Evolutionary conservation across 2,113 vertebrate genomes (phyloP).

Genomic region (Malurus elegans): DNA sequence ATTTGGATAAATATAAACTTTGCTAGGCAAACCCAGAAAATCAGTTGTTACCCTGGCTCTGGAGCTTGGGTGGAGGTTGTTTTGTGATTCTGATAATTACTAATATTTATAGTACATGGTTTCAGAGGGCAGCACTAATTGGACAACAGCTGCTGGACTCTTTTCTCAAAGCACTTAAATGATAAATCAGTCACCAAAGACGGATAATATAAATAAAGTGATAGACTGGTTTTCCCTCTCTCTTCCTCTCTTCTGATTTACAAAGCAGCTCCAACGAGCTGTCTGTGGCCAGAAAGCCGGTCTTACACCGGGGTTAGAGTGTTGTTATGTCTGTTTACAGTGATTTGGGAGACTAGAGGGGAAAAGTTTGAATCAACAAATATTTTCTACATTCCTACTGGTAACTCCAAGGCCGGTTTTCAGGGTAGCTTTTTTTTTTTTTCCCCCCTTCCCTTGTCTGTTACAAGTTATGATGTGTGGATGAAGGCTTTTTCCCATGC

Average conservation of each 20-base stretch:
- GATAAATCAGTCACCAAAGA: slow-evolving; percentile 38
- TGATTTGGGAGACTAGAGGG: slow-evolving; percentile 44
- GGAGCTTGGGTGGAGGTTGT: background rate
- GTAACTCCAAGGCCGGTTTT: slow-evolving; percentile 70
- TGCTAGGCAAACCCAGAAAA: slow-evolving; percentile 16
- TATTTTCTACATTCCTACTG: slow-evolving; percentile 70
- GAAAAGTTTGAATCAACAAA: slow-evolving; percentile 75
- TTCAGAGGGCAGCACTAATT: slow-evolving; percentile 54
- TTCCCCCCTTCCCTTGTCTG: slow-evolving; percentile 71
- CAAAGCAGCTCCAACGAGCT: background rate
- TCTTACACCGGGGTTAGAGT: background rate
- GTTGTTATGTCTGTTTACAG: slow-evolving; percentile 47
- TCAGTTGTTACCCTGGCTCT: background rate
- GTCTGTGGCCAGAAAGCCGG: background rate
- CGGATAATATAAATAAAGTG: slow-evolving; percentile 43
- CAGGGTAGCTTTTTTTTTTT: slow-evolving; percentile 25
- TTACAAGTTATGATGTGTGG: slow-evolving; percentile 97
- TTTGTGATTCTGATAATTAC: background rate
- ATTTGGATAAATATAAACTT: slow-evolving; percentile 51
- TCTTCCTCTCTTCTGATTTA: slow-evolving; percentile 5
- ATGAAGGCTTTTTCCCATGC: slow-evolving; percentile 98
- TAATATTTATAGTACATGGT: background rate
- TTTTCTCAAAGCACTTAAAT: slow-evolving; percentile 35
- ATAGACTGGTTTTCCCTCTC: background rate
- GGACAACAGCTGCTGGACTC: background rate